Conservation (phyloP, 2,888 invertebrate species). For the Drosophila infuscata region DNA sequence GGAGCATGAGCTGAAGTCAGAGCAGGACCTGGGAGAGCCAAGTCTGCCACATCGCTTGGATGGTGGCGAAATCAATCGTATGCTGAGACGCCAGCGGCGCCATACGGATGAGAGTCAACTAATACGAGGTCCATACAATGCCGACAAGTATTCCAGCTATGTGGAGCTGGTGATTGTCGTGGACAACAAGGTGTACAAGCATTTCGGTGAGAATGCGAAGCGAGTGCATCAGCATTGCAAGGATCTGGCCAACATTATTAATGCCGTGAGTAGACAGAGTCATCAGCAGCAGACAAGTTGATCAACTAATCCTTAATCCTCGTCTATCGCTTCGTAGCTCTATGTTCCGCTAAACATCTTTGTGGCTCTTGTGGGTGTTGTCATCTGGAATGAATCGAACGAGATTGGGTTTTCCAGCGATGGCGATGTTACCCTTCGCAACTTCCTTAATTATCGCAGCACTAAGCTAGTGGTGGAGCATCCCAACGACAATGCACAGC, state of each 20-base stretch:
- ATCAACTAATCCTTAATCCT: constrained; percentile 65
- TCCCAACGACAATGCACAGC: constrained; percentile 98
- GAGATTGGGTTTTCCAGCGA: constrained; percentile 92
- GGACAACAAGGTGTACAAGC: constrained; percentile 93
- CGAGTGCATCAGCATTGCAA: constrained; percentile 94
- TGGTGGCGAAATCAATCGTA: constrained; percentile 55
- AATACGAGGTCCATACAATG: constrained; percentile 94
- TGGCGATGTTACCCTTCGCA: constrained; percentile 95
- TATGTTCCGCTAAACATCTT: constrained; percentile 98
- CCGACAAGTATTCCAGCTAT: constrained; percentile 93
- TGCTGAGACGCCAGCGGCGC: constrained; percentile 90
- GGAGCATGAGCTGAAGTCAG: constrained; percentile 81
- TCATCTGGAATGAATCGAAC: constrained; percentile 96
- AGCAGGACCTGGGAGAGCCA: background rate
- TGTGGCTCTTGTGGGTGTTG: constrained; percentile 98
- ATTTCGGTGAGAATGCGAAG: constrained; percentile 90
- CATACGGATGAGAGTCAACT: constrained; percentile 85
- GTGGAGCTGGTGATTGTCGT: constrained; percentile 96
- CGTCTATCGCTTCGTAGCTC: constrained; percentile 87
- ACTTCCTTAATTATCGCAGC: constrained; percentile 95
- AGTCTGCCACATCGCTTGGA: constrained; percentile 64
- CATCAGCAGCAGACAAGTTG: background rate
- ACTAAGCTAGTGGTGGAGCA: constrained; percentile 91
- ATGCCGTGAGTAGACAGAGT: constrained; percentile 43
- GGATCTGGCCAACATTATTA: constrained; percentile 89